These are phyloP conservation scores for Phacellophora camtschatica DNA, from an alignment of 30 jellyfish, hydroid and myxozoan genomes.

Conservation along the genomic window DNA sequence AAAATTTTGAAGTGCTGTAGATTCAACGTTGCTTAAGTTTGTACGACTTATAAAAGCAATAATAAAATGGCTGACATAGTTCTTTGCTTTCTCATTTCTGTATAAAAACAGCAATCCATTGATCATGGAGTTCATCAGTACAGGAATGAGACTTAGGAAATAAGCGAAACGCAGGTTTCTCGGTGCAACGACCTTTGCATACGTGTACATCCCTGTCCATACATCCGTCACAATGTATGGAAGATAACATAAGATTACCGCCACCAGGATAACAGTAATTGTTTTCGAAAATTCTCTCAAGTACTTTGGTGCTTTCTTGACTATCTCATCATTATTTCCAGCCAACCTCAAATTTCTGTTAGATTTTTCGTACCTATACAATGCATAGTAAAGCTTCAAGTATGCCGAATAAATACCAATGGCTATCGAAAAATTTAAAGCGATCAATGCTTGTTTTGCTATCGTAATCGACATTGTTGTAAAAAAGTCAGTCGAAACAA, in stretches of 20 bases:
- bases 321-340: not conserved
- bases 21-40: not conserved
- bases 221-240: constrained; percentile 39
- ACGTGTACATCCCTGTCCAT: constrained; percentile 54
- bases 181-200: constrained; percentile 25
- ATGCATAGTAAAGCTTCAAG: constrained; percentile 8
- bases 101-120: constrained; percentile 15
- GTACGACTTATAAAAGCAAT: not conserved
- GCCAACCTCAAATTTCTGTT: not conserved
- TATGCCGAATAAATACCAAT: constrained; percentile 26
- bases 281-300: constrained; percentile 29
- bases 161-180: constrained; percentile 20
- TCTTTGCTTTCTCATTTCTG: constrained; percentile 20
- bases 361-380: constrained; percentile 9
- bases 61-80: not conserved
- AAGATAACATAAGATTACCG: constrained; percentile 15
- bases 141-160: constrained; percentile 5
- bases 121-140: not conserved
- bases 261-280: constrained; percentile 10
- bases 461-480: not conserved
- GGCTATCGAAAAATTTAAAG: not conserved
- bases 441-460: constrained; percentile 8
- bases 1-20: not conserved
- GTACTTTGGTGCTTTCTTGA: not conserved
- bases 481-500: constrained; percentile 36